Conservation (phyloP, 1,140 invertebrate species). For the Ceratina australensis region DNA sequence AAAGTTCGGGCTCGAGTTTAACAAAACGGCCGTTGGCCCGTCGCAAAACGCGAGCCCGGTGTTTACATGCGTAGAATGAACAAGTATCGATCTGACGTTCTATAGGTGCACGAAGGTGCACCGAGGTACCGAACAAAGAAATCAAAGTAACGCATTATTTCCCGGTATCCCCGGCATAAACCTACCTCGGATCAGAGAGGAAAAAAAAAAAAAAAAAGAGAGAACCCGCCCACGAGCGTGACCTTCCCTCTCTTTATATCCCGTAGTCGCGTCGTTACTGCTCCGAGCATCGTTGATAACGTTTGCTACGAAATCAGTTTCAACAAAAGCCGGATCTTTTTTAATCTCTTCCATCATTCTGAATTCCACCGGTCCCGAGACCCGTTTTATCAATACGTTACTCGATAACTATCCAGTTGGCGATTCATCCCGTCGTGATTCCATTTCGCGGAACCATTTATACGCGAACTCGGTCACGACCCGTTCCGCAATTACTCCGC, state of each 20-base stretch:
- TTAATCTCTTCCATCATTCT: not conserved
- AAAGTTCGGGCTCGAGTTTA: slow-evolving; percentile 61
- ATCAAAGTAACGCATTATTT: slow-evolving; percentile 41
- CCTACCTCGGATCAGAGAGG: not conserved
- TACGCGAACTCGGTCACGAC: slow-evolving; percentile 46
- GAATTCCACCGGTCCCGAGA: not conserved
- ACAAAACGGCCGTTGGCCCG: slow-evolving; percentile 62
- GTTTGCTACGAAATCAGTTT: not conserved
- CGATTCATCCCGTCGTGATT: slow-evolving; percentile 10
- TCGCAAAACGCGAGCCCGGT: slow-evolving; percentile 47
- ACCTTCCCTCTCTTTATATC: too few relatives aligned
- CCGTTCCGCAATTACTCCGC: slow-evolving; percentile 38
- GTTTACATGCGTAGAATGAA: slow-evolving; percentile 60
- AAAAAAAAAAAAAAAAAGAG: not conserved
- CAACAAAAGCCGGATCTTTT: not conserved
- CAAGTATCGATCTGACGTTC: slow-evolving; percentile 54
- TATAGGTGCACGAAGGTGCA: slow-evolving; percentile 11
- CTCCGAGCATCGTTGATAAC: not conserved
- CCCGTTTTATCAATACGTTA: not conserved
- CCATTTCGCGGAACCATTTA: slow-evolving; percentile 32
- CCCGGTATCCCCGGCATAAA: slow-evolving; percentile 22
- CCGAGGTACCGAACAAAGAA: slow-evolving; percentile 24
- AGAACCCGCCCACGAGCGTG: not conserved
- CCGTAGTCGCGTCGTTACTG: too few relatives aligned
- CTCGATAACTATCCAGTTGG: slow-evolving; percentile 6